Percentiles rank a stretch among this genome's conserved stretches.
These are phyloP conservation scores for Polydrusus tereticollis DNA, from an alignment of 2,888 invertebrate genomes.

Conservation along the genomic window DNA sequence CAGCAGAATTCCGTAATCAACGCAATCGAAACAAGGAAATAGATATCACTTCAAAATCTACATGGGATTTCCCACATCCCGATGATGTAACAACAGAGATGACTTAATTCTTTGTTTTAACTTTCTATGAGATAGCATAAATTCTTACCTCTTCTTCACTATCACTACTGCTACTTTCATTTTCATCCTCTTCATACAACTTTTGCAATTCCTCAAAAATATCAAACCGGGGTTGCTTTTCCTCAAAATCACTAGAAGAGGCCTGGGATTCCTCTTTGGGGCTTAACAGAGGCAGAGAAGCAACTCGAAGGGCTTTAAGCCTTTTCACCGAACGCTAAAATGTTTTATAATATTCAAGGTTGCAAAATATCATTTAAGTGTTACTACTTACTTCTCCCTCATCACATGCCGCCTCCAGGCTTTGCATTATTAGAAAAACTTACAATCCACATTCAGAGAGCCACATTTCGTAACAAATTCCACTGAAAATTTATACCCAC, in stretches of 20 bases:
- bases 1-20: no score
- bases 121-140: no score
- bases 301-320: slow-evolving; percentile 45
- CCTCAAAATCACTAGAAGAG: slow-evolving; percentile 22
- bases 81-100: no score
- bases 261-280: slow-evolving; percentile 37
- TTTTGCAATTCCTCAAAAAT: slow-evolving; percentile 66
- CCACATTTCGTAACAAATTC: slow-evolving; percentile 40
- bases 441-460: slow-evolving; percentile 44
- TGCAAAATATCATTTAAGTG: slow-evolving; percentile 32
- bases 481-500: slow-evolving; percentile 3
- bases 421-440: slow-evolving; percentile 72
- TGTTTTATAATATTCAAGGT: neutral
- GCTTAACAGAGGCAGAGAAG: slow-evolving; percentile 33
- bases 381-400: slow-evolving; percentile 73
- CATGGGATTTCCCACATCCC: no score
- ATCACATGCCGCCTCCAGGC: slow-evolving; percentile 76
- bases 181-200: slow-evolving; percentile 63
- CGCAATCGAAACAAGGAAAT: no score
- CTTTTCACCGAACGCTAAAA: slow-evolving; percentile 45
- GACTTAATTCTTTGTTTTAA: no score
- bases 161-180: slow-evolving; percentile 26
- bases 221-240: slow-evolving; percentile 57
- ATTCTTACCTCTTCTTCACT: slow-evolving; percentile 34
- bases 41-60: no score